Evolutionary conservation across 2,113 vertebrate genomes (phyloP), one percentile per base, ranked within the genome.

Genomic region (Brachypteracias leptosomus): DNA sequence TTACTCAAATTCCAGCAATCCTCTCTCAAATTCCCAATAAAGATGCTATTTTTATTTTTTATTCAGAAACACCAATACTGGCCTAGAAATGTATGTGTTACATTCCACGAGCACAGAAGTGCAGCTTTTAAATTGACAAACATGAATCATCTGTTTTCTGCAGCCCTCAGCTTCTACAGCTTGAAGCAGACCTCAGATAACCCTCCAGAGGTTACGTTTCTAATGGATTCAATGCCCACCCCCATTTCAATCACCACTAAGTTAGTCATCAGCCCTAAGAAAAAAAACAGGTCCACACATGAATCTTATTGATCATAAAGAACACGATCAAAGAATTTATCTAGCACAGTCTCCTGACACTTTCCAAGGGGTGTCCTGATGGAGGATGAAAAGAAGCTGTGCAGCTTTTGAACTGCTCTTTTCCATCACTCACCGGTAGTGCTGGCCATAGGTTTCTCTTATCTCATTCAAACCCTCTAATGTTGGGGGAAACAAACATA

Each of bases 101-200:
- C 24, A 42, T 59, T 63, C 61, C 70, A 77, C 2, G 1, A 87
- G 31, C 25, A 65, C n/a, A 71, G 47, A 46, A 18, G 9, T 54
- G 25, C 16, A 89, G 55, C 13, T 38, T 62, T 18, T 44, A 42
- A 71, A 91, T 0, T 25, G 46, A 86, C n/a, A 66, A 86, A 86
- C 11, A n/a, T 1, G 10, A 68, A 72, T 16, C 5, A 0, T 10
- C 6, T 5, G 0, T n/a, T 42, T 77, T 49, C 38, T 42, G 28
- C 22, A 81, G 51, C 42, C 16, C 47, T 38, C 8, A 46, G n/a
- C 46, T 57, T 65, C 19, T 52, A 3, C 3, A 49, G 31, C 12
- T 84, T 65, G 40, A 66, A 61, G 21, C 5, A 25, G 28, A 86
- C 6, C 25, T 26, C 52, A 47, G 40, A 57, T 9, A 88, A 68